Base-by-base conservation (phyloP, 2,888 invertebrate genomes). In the Epinotia ramella region DNA sequence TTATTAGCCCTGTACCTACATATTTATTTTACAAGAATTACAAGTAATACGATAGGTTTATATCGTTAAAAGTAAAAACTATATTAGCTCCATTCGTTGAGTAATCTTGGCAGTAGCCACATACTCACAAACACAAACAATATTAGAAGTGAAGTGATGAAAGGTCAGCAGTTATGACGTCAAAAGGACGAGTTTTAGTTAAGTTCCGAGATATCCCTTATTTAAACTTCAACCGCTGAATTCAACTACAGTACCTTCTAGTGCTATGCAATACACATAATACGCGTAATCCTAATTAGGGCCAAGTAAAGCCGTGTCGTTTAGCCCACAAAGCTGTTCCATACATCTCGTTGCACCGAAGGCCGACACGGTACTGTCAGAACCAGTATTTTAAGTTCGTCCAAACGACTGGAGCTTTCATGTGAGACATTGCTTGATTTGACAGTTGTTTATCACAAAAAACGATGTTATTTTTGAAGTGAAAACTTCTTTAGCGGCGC, bases 271-370 rank as follows among this genome's bases (percentile, higher is more conserved):
- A 72, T 28, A 20, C 44, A 12, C 72, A 33, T 64, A 64, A 33
- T 56, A 20, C 3, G 18, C 57, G 57, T 63, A 59, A 13, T 56
- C 62, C 68, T 57, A 73, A 73, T 74, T 74, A 74, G 65, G 71
- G 71, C 75, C 66, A 67, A 66, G 75, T 28, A 56, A 66, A 66
- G 59, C 60, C 68, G 49, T 53, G 24, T 65, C 67, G 68, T 71
- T 73, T 53, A 65, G 28, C 18, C 53, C n/a, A 56, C 53, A 59
- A 59, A 24, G 77, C 66, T 64, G 81, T 82, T 83, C 84, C 84
- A 85, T 86, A 88, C 84, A 82, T 86, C 83, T 81, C 79, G 78
- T 75, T 77, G 81, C 77, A 77, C 79, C 73, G 87, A 91, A 91
- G 91, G 79, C 59, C 74, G 70, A 16, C 74, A 69, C 59, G 13